phyloP scores from a whole-genome alignment of 1,140 invertebrate genomes.

The Pseudomyrmex gracilis region DNA sequence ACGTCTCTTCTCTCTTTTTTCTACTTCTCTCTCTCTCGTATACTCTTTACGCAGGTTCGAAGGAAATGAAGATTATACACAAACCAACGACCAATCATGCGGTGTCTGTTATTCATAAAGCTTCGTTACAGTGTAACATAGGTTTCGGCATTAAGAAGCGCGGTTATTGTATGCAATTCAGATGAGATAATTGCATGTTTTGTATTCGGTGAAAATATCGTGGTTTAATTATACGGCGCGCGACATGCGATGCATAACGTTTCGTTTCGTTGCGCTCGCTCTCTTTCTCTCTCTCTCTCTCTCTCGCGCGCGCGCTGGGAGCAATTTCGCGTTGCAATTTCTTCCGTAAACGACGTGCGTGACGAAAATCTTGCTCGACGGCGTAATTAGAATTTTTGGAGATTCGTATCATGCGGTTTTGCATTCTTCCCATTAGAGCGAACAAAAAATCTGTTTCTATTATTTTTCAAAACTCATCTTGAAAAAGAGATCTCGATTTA shows the following conservation, averaged over 20 bases:
- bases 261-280: conserved; percentile 13
- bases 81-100: neutral
- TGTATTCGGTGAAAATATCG: conserved; percentile 60
- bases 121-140: conserved; percentile 24
- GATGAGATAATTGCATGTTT: conserved; percentile 59
- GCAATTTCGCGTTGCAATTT: conserved; percentile 27
- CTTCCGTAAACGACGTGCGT: conserved; percentile 24
- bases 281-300: too few relatives aligned
- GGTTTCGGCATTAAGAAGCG: conserved; percentile 48
- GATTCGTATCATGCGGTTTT: neutral
- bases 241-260: conserved; percentile 48
- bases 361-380: conserved; percentile 9
- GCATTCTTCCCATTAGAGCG: neutral
- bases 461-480: too few relatives aligned
- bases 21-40: neutral
- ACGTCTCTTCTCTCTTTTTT: neutral
- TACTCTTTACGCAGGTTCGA: conserved; percentile 15
- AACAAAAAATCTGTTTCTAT: too few relatives aligned
- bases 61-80: conserved; percentile 37
- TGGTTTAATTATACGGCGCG: conserved; percentile 51
- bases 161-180: conserved; percentile 39
- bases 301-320: conserved; percentile 16
- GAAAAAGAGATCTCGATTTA: neutral
- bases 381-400: conserved; percentile 20
- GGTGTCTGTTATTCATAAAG: neutral